Conservation (phyloP, 2,113 vertebrate species). For the Pachyramphus minor region DNA sequence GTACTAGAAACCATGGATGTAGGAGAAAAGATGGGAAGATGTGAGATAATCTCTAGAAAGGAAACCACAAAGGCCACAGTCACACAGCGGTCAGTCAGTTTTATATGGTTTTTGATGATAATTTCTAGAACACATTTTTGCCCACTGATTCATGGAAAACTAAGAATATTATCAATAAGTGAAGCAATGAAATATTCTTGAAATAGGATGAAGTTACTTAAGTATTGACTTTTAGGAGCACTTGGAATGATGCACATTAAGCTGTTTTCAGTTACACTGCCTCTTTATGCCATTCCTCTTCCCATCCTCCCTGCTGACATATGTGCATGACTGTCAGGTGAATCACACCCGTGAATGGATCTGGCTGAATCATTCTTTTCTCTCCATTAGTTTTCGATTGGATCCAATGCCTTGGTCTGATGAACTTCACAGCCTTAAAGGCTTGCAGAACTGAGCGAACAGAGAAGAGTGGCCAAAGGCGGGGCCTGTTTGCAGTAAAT, state of each 20-base stretch:
- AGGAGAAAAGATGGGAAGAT: neutral
- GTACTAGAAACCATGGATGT: neutral
- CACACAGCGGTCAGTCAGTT: neutral
- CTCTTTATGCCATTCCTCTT: neutral
- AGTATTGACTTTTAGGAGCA: neutral
- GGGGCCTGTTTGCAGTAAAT: neutral
- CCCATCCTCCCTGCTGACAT: neutral
- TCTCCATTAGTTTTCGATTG: neutral
- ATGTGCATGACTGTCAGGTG: neutral
- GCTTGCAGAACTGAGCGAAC: neutral
- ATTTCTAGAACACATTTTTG: neutral
- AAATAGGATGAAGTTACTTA: neutral
- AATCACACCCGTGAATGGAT: neutral
- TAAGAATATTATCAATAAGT: neutral
- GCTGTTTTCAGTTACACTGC: neutral
- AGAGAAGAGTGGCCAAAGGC: neutral
- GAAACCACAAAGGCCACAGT: neutral
- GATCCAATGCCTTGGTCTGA: neutral
- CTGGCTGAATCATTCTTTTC: neutral
- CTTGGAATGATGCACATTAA: neutral
- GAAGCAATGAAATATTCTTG: neutral
- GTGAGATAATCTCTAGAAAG: neutral
- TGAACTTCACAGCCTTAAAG: neutral
- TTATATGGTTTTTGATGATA: neutral
- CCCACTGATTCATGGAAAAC: conserved; percentile 17